Base-by-base conservation (phyloP, 2,888 invertebrate genomes). In the Coremacera marginata region DNA sequence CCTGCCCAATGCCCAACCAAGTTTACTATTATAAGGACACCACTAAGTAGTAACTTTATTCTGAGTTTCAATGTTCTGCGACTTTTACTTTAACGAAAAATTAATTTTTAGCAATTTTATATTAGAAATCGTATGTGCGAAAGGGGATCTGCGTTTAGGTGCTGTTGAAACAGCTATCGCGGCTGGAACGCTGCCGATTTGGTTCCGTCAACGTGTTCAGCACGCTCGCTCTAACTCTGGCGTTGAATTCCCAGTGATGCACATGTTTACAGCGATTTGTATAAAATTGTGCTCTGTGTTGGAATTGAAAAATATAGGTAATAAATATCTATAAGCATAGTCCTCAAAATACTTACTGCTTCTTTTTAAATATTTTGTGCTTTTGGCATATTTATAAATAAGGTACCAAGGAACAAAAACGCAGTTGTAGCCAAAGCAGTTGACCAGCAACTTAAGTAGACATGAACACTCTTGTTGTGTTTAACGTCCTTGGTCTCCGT, bases 371-470 rank as follows among this genome's bases (percentile, higher is more conserved):
- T 96, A 96, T 83, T 95, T 94, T 71, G 92, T 94, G 85, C 92
- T 93, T 80, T 93, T 92, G 31, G 96, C 92, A 89, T 96, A 97
- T 88, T 94, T 94, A 87, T 95, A 95, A 75, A 97, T 91, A 19
- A 97, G 89, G 86, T 93, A 94, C 68, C 96, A 96, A 1, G 98
- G 98, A 77, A 97, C 89, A 86, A 98, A 91, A 76, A 98, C 91
- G n/a, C 96, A 95, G 3, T 94, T 92, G 88, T 98, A 98, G 16
- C 97, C 97, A 22, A 96, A 91, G 75, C 96, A 91, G 90, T 98
- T 98, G 31, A 95, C 90, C 57, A 93, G 85, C 57, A 98, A 90
- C 80, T 94, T 93, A 82, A 95, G 91, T 22, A 96, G 85, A 98
- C 98, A 96, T 77, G 90, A 91, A 82, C 93, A 93, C n/a, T n/a